A percentile compares a stretch with the other conserved stretches of the same genome.
Evolutionary conservation across 2,797 vertebrate species (phyloP).

Genomic region (Sebastiscus tertius): DNA sequence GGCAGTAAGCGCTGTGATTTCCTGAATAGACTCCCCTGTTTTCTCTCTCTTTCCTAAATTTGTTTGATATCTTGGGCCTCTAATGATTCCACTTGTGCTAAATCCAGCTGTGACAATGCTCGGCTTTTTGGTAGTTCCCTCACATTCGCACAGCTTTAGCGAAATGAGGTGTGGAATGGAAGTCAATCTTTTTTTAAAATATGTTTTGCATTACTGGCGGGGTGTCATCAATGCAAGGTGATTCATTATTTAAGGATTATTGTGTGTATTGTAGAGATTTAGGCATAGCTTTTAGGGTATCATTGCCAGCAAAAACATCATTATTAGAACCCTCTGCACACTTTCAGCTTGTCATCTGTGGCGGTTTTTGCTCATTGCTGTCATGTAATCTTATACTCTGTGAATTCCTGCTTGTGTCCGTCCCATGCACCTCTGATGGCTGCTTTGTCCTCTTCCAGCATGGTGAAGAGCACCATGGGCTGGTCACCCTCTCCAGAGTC

Average conservation of each 20-base stretch:
- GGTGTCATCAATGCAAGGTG: slow-evolving; percentile 44
- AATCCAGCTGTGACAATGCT: slow-evolving; percentile 23
- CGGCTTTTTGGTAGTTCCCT: slow-evolving; percentile 35
- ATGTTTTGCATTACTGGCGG: slow-evolving; percentile 41
- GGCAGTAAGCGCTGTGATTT: slow-evolving; percentile 27
- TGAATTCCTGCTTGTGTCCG: slow-evolving; percentile 47
- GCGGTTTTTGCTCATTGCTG: slow-evolving; percentile 40
- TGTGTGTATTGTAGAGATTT: slow-evolving; percentile 51
- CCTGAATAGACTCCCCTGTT: slow-evolving; percentile 34
- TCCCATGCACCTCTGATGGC: slow-evolving; percentile 50
- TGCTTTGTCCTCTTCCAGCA: slow-evolving; percentile 74
- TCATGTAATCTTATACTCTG: slow-evolving; percentile 45
- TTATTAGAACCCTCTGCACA: slow-evolving; percentile 46
- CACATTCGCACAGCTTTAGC: slow-evolving; percentile 41
- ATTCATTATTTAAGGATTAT: slow-evolving; percentile 69
- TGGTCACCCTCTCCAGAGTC: slow-evolving; percentile 77
- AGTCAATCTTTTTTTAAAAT: slow-evolving; percentile 51
- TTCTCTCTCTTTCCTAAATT: slow-evolving; percentile 22
- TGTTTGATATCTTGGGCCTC: slow-evolving; percentile 6
- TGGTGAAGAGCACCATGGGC: slow-evolving; percentile 66
- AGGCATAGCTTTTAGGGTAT: slow-evolving; percentile 42
- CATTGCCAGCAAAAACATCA: slow-evolving; percentile 37
- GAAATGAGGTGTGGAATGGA: slow-evolving; percentile 46
- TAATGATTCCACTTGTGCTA: slow-evolving; percentile 9
- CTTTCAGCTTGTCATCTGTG: slow-evolving; percentile 47